Evolutionary conservation across 2,888 invertebrate genomes (phyloP).

Genomic region (Pristionchus arcanus): DNA sequence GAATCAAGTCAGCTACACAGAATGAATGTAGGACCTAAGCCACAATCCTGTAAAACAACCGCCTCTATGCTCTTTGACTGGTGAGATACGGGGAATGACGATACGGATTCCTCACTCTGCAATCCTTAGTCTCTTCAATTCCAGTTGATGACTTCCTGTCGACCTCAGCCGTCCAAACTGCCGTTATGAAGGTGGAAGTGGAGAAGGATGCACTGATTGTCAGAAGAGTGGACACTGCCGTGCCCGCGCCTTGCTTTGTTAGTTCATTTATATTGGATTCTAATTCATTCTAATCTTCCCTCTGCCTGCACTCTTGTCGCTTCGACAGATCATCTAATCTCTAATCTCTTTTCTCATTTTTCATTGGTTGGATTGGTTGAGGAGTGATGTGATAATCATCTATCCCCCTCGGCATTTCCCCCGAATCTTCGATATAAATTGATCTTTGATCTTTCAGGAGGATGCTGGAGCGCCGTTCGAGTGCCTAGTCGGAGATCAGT

Average conservation of each 20-base stretch:
- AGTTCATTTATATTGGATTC: background rate
- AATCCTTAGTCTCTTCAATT: background rate
- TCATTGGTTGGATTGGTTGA: background rate
- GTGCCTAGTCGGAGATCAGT: conserved; percentile 47
- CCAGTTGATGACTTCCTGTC: conserved; percentile 32
- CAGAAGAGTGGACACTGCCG: background rate
- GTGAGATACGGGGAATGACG: no score
- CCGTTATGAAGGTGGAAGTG: conserved; percentile 43
- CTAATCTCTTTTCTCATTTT: background rate
- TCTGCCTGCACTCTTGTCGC: no score
- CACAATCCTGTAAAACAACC: no score
- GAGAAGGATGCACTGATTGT: background rate
- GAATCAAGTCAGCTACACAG: no score
- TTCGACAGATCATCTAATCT: no score
- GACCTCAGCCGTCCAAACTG: background rate
- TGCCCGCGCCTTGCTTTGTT: conserved; percentile 5
- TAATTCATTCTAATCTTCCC: no score
- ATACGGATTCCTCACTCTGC: no score
- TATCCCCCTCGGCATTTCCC: background rate
- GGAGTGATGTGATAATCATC: conserved; percentile 22
- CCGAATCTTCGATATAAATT: background rate
- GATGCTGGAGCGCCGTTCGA: conserved; percentile 53
- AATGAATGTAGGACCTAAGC: no score
- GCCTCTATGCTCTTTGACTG: no score
- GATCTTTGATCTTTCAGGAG: conserved; percentile 40